Evolutionary conservation across 2,113 vertebrate species (phyloP), one percentile per base, ranked within the genome.

Genomic region (Rutilus rutilus): DNA sequence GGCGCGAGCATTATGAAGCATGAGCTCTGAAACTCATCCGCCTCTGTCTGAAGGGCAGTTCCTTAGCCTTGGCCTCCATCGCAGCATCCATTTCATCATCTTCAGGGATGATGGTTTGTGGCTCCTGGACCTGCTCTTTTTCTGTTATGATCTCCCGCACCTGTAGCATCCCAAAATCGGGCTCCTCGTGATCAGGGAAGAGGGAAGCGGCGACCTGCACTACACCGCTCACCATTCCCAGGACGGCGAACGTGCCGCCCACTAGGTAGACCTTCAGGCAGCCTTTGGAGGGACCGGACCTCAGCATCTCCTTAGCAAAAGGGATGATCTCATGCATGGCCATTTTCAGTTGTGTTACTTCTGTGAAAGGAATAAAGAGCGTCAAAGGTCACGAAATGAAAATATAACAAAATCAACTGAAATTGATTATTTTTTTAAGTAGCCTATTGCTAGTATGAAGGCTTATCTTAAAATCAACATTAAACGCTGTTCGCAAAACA

Each of bases 221-320:
- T 88, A 97, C 88, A 0, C 95, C 94, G 0, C 96, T 94, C 0
- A 97, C 88, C 84, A 94, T 91, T 0, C 97, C 95, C 0, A 97
- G 91, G 82, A 98, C 89, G 0, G 96, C 96, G 94, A 99, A 92
- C 87, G 96, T 92, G 17, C 96, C 94, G 90, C 98, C 97, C 77
- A 98, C 90, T 93, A 96, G 25, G 88, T 97, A 99, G 88, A 99
- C 91, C 93, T 96, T 98, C 86, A 97, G 82, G 83, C 93, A 97
- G 93, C 62, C 94, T 90, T 78, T 95, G 90, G 86, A 85, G 17
- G 88, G 79, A 93, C 86, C 95, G 93, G 91, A 91, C 95, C 93
- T 96, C 79, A 97, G 89, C 92, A 98, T 92, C 85, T 97, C 96
- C 54, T 90, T 97, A 64, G 95, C 96, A 10, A 99, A 97, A 6